Evolutionary conservation across 2,888 invertebrate species (phyloP), one percentile per base, ranked within the genome.

Genomic region (Pherbina coryleti): DNA sequence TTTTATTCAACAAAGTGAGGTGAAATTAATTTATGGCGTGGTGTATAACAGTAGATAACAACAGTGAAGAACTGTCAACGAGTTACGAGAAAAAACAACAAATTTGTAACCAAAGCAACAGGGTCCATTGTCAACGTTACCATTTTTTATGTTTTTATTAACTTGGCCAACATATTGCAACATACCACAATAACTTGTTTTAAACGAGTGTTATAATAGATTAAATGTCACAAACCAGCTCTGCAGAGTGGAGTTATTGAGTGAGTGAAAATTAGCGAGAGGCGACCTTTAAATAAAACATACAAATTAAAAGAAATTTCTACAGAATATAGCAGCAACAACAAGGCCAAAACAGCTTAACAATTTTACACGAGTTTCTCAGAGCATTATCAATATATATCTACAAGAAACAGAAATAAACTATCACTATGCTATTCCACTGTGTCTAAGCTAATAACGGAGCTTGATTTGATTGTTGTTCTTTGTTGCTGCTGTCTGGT

Each of bases 401-500:
- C 22, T 11, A 25, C 69, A 51, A 55, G 55, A 71, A 34, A 17
- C 14, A 55, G 14, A n/a, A 19, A 28, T 34, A 66, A 66, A n/a
- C 44, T 14, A 44, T 44, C 44, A 44, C 44, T 44, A 2, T 3
- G 44, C 44, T 44, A 11, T 14, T 44, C 44, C 11, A 11, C 44
- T 53, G 53, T n/a, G 25, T 22, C 51, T 64, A 4, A 44, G 60
- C 60, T 31, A 73, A 73, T 73, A 73, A 60, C 53, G 55, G 60
- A 34, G 37, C 22, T 55, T 37, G n/a, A 60, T n/a, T 28, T 51
- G 51, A 34, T n/a, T 73, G 25, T 4, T 62, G 28, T 60, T 60
- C 57, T 60, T 60, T 11, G 53, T 55, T 71, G 71, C 51, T 55
- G 57, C 71, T 71, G 49, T 51, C 25, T 67, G 67, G 28, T n/a